Evolutionary conservation across 1,140 invertebrate genomes (phyloP).

Genomic region (Magallana ariakensis): DNA sequence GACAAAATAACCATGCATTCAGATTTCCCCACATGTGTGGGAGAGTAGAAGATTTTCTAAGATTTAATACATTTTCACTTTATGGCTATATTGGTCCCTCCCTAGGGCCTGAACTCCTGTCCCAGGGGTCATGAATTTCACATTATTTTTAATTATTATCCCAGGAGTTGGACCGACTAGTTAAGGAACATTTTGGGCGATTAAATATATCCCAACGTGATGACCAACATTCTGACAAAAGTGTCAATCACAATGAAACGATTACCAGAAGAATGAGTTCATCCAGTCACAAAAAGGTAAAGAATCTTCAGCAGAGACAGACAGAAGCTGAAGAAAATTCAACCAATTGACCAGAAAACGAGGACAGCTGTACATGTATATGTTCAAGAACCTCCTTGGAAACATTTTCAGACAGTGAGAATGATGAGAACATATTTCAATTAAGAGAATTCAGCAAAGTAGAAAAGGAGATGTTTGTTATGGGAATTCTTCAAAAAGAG

Average conservation of each 20-base stretch:
- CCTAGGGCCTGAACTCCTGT: too few relatives aligned
- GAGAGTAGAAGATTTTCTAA: too few relatives aligned
- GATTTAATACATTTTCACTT: too few relatives aligned
- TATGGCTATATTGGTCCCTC: too few relatives aligned
- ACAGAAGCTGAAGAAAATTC: neutral
- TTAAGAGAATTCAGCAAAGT: neutral
- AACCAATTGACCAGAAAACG: neutral
- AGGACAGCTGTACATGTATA: neutral
- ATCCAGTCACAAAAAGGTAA: neutral
- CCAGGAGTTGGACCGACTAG: too few relatives aligned
- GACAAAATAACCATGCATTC: too few relatives aligned
- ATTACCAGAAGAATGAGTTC: neutral
- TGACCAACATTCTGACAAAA: too few relatives aligned
- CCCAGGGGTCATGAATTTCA: too few relatives aligned
- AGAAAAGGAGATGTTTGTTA: neutral
- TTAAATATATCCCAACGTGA: too few relatives aligned
- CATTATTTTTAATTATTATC: too few relatives aligned
- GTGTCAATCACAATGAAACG: neutral
- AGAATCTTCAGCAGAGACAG: neutral
- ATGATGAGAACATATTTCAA: neutral
- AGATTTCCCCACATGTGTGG: too few relatives aligned
- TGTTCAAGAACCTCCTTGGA: neutral
- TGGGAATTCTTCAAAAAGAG: neutral
- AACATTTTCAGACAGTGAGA: neutral
- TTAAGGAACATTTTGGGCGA: too few relatives aligned